phyloP scores from a whole-genome alignment of 2,113 vertebrate genomes.

The Protobothrops mucrosquamatus region DNA sequence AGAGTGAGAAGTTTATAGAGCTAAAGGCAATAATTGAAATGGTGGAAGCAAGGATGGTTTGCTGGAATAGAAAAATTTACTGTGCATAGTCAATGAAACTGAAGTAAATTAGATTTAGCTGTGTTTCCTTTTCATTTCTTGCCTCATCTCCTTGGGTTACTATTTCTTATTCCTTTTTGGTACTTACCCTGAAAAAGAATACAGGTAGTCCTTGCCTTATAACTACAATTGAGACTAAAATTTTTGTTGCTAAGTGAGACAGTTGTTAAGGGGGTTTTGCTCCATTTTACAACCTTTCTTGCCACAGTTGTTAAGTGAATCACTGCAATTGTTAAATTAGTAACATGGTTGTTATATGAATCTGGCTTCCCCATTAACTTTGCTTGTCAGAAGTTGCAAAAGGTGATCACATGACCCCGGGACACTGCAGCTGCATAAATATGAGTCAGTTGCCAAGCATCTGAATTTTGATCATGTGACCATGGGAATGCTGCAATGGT shows the following conservation, averaged over 20 bases:
- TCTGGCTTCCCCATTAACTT: neutral
- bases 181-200: neutral
- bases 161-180: neutral
- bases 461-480: neutral
- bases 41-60: neutral
- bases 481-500: neutral
- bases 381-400: neutral
- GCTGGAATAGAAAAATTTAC: neutral
- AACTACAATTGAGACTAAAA: neutral
- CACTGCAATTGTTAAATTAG: too few species aligned
- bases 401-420: neutral
- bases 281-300: too few species aligned
- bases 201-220: neutral
- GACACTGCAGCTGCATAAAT: neutral
- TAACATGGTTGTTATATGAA: neutral
- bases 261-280: neutral
- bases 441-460: neutral
- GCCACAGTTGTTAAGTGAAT: too few species aligned
- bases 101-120: neutral
- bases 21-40: neutral
- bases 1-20: neutral
- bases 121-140: neutral
- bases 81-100: neutral
- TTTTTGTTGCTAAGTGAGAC: neutral
- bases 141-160: neutral